Base-by-base conservation (phyloP, 2,888 invertebrate genomes). In the Schrankia costaestrigalis region DNA sequence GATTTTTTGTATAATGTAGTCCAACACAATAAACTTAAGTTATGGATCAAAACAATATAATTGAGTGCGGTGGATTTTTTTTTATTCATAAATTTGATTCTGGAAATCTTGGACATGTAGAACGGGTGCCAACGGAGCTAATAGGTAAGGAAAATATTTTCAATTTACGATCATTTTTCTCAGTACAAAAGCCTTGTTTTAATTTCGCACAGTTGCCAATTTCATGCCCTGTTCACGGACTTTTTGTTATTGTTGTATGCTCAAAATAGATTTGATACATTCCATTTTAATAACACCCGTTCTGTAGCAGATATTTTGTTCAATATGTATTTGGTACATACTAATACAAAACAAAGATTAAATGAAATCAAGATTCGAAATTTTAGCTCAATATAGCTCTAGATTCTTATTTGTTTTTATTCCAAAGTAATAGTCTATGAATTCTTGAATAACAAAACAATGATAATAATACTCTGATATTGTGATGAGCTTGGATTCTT, bases 41-140 rank as follows among this genome's bases (percentile, higher is more conserved):
- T 59, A 87, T 87, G 87, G 87, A 83, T 78, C 76, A 75, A 60
- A 83, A 73, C 71, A 83, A 72, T 71, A 71, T 80, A 63, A 83
- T 92, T 56, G 89, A 89, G 65, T 91, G 93, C 72, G 93, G 91
- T 60, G 93, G 93, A 59, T 94, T 96, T 81, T 89, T 90, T 59
- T 96, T 97, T 84, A 92, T 93, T 58, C 94, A 95, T 59, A 93
- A 94, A 76, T 96, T 97, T 88, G 97, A 97, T 80, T 97, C 96
- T 24, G 96, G 95, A 39, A 97, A 97, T 86, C 90, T 97, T 58
- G 93, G 93, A 33, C 91, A 90, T 81, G 96, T 96, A 31, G 95
- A 96, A 74, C 90, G 91, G 63, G 92, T 93, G 36, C 87, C 90
- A 26, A 87, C 85, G 69, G 89, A 88, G 68, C 85, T 89, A 53